Conservation (phyloP, 2,113 vertebrate genomes). For the Spilogale gracilis region DNA sequence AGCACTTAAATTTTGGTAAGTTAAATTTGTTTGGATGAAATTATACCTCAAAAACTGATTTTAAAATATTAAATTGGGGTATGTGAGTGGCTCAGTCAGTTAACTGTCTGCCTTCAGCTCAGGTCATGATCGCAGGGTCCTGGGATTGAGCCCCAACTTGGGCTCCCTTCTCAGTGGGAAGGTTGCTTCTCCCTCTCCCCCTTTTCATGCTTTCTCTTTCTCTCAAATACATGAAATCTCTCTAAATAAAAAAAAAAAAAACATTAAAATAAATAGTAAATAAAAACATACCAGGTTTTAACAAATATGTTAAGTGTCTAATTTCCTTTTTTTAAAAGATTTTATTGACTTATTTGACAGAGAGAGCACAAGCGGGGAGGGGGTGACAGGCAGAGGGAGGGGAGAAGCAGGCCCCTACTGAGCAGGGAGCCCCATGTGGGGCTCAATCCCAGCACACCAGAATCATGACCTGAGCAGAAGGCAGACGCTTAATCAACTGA, state of each 20-base stretch:
- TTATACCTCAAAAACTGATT: neutral
- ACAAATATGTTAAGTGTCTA: neutral
- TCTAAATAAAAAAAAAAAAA: too few species aligned
- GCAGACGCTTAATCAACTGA: neutral
- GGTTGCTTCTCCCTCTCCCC: neutral
- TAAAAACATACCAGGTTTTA: neutral
- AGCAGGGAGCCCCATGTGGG: neutral
- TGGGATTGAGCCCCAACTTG: fast-evolving
- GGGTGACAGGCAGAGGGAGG: neutral
- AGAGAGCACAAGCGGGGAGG: neutral
- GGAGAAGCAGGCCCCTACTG: neutral
- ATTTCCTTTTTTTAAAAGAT: neutral
- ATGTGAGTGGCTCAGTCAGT: neutral
- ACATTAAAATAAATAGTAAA: neutral
- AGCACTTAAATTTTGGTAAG: conserved; percentile 42
- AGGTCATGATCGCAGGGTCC: neutral
- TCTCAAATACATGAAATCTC: neutral
- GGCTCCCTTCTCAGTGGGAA: neutral
- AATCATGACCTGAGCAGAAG: neutral
- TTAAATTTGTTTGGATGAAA: conserved; percentile 36
- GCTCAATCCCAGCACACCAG: neutral
- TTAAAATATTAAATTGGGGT: neutral
- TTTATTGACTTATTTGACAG: neutral
- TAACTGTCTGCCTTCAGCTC: neutral
- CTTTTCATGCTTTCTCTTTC: neutral